A percentile compares a stretch with the other conserved stretches of the same genome.
These are phyloP conservation scores for Cephus nigrinus DNA, from an alignment of 2,888 invertebrate species.

Conservation along the genomic window DNA sequence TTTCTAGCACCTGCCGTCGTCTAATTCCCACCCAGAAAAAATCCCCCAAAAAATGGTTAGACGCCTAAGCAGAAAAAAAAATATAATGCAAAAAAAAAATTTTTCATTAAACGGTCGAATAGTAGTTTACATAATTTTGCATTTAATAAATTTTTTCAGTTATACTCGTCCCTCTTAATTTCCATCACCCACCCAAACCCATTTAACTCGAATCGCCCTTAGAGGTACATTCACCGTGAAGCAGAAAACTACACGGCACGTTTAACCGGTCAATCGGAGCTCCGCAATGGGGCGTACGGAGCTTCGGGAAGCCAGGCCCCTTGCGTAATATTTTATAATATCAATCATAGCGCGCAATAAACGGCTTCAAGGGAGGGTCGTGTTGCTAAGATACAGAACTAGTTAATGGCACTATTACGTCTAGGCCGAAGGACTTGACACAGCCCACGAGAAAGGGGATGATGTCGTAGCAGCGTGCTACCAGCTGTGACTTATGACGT, in stretches of 20 bases:
- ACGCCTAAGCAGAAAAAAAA: no score
- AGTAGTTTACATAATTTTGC: no score
- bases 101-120: no score
- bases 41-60: no score
- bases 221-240: not conserved
- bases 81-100: no score
- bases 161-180: no score
- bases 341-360: slow-evolving; percentile 60
- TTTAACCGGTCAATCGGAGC: not conserved
- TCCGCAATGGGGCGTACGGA: not conserved
- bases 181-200: no score
- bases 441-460: slow-evolving; percentile 31
- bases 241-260: not conserved
- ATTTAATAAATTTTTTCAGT: no score
- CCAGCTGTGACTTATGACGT: slow-evolving; percentile 63
- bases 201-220: no score
- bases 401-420: slow-evolving; percentile 60
- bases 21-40: not conserved
- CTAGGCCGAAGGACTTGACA: slow-evolving; percentile 39
- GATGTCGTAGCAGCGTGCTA: slow-evolving; percentile 61
- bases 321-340: slow-evolving; percentile 53
- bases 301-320: not conserved
- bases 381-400: slow-evolving; percentile 61
- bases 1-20: not conserved
- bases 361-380: slow-evolving; percentile 37